Evolutionary conservation across 2,113 vertebrate species (phyloP), one percentile per base, ranked within the genome.

Genomic region (Notiomystis cincta): DNA sequence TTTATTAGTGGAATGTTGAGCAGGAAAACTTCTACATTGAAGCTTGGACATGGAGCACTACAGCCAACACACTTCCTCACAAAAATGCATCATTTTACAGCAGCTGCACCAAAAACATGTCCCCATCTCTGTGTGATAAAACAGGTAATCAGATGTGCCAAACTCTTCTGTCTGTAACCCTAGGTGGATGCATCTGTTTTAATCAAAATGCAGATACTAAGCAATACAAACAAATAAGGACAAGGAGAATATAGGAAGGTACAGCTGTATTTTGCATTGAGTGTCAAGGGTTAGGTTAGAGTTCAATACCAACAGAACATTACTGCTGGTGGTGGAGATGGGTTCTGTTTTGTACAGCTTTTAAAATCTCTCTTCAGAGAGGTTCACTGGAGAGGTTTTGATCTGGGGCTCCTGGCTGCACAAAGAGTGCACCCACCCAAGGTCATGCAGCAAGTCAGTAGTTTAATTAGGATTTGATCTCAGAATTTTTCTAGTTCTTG

Each of bases 401-500:
- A 86, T 96, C 38, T 89, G 88, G 61, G 77, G 58, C 73, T 93
- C 42, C 23, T 56, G 61, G 76, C 76, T 87, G 57, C 71, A 90
- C 54, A 83, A 53, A 94, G 42, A 62, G 48, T 47, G 21, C 73
- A 90, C 54, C 35, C 54, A 92, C 81, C 45, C 92, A 93, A 93
- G 87, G 85, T 96, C 89, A 89, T 56, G 53, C 42, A 87, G 83
- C 51, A 87, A 96, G 83, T 84, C 71, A 87, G 83, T 37, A 92
- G 92, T 91, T 96, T 97, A 96, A 96, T 97, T 96, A 95, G 90
- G 85, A 93, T 94, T 93, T 96, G 82, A 96, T 90, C 93, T 89
- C 73, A 40, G 71, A 90, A 58, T 84, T 93, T 93, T 88, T 81
- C 91, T 38, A 51, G 73, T 69, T 90, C 56, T 88, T 94, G 79